phyloP scores from a whole-genome alignment of 2,888 invertebrate genomes.

The Scaptomyza parva region DNA sequence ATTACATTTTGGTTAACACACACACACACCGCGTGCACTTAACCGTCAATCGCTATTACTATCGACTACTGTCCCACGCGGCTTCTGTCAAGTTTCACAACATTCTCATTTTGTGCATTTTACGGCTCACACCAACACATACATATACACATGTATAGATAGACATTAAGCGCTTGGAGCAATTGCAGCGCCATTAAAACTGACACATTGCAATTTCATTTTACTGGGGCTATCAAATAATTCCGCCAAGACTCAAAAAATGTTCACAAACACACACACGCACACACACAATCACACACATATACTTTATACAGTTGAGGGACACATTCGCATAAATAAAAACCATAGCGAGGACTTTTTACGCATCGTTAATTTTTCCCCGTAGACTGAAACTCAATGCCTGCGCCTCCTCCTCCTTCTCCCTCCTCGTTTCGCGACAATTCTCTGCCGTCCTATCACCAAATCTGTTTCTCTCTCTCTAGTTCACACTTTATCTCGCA shows the following conservation, averaged over 20 bases:
- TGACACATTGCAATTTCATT: conserved; percentile 77
- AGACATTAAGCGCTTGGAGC: conserved; percentile 66
- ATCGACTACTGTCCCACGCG: conserved; percentile 38
- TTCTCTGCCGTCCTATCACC: conserved; percentile 25
- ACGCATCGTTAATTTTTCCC: conserved; percentile 80
- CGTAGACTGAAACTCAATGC: conserved; percentile 57
- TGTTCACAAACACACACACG: conserved; percentile 6
- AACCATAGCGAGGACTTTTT: conserved; percentile 67
- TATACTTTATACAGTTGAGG: background rate
- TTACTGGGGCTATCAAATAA: conserved; percentile 60
- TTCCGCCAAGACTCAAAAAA: conserved; percentile 48
- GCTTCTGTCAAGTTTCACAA: conserved; percentile 28
- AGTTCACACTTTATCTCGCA: background rate
- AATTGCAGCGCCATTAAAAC: conserved; percentile 76
- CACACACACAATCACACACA: conserved; percentile 2
- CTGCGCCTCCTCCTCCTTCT: too few species aligned
- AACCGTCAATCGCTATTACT: conserved; percentile 51
- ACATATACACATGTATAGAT: conserved; percentile 7
- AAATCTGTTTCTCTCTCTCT: conserved; percentile 4
- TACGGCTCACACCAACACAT: conserved; percentile 16
- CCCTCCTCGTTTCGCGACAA: conserved; percentile 44
- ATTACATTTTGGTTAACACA: conserved; percentile 18
- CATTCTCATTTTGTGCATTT: conserved; percentile 52
- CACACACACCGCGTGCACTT: too few species aligned
- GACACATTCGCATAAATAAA: conserved; percentile 43